Evolutionary conservation across 2,797 vertebrate genomes (phyloP).

Genomic region (Poecile montanus): DNA sequence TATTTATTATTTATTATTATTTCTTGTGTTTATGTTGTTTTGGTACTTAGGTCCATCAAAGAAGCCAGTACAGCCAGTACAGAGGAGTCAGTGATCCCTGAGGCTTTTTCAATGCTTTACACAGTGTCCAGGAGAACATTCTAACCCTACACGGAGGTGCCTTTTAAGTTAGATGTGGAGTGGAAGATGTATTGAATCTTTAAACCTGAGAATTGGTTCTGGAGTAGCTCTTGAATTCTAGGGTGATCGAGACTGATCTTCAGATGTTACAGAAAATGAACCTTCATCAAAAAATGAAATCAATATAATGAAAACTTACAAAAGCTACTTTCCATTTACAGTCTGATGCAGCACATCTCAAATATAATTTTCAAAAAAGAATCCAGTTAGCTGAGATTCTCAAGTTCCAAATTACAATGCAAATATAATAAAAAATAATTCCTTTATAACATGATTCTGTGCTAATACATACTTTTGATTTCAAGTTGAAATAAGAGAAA

Average conservation of each 20-base stretch:
- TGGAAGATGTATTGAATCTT: background rate
- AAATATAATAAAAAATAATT: background rate
- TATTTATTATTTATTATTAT: background rate
- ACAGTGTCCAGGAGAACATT: background rate
- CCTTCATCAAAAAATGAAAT: background rate
- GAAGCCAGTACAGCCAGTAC: background rate
- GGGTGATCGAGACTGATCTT: background rate
- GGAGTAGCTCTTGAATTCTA: background rate
- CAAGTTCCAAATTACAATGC: background rate
- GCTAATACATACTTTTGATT: background rate
- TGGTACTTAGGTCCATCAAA: background rate
- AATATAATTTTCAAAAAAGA: background rate
- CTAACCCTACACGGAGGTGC: background rate
- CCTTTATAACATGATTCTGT: background rate
- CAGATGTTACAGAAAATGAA: background rate
- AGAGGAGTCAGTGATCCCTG: background rate
- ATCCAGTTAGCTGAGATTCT: background rate
- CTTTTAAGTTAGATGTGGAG: background rate
- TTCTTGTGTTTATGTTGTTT: background rate
- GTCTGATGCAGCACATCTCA: background rate
- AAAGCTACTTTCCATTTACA: background rate
- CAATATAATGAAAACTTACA: background rate
- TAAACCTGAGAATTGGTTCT: background rate
- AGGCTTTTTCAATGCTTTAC: background rate
- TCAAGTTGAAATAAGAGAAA: background rate